Conservation (phyloP, 2,797 vertebrate species). For the Phrynocephalus vlangalii region DNA sequence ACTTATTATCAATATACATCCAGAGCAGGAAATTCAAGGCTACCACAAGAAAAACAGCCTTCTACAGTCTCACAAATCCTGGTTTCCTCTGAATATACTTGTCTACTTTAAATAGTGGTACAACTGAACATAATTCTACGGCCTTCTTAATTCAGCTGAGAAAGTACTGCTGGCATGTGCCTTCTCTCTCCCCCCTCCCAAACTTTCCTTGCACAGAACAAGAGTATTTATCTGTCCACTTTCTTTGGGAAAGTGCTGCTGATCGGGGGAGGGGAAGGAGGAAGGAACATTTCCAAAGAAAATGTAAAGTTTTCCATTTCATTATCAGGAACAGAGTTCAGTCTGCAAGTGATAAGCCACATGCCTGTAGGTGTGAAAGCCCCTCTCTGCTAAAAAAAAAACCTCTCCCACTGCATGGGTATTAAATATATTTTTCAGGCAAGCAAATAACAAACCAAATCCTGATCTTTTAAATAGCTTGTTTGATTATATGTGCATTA, state of each 20-base stretch:
- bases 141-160: slow-evolving; percentile 30
- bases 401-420: slow-evolving; percentile 39
- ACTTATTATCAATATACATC: background rate
- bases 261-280: slow-evolving; percentile 50
- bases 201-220: slow-evolving; percentile 44
- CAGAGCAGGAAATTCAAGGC: background rate
- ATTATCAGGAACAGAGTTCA: slow-evolving; percentile 46
- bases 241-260: slow-evolving; percentile 42
- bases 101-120: slow-evolving; percentile 18
- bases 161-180: background rate
- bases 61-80: slow-evolving; percentile 21
- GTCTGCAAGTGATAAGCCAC: slow-evolving; percentile 50
- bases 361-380: slow-evolving; percentile 36
- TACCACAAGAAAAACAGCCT: background rate
- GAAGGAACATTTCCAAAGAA: slow-evolving; percentile 50
- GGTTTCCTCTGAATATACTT: slow-evolving; percentile 54
- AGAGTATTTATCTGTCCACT: slow-evolving; percentile 30
- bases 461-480: slow-evolving; percentile 37
- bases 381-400: slow-evolving; percentile 58
- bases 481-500: background rate
- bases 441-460: slow-evolving; percentile 65
- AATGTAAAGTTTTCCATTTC: slow-evolving; percentile 42
- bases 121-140: slow-evolving; percentile 53
- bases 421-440: slow-evolving; percentile 52
- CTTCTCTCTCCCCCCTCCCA: background rate